Evolutionary conservation across 2,797 vertebrate genomes (phyloP), one percentile per base, ranked within the genome.

Genomic region (Melanotaenia nigrans): DNA sequence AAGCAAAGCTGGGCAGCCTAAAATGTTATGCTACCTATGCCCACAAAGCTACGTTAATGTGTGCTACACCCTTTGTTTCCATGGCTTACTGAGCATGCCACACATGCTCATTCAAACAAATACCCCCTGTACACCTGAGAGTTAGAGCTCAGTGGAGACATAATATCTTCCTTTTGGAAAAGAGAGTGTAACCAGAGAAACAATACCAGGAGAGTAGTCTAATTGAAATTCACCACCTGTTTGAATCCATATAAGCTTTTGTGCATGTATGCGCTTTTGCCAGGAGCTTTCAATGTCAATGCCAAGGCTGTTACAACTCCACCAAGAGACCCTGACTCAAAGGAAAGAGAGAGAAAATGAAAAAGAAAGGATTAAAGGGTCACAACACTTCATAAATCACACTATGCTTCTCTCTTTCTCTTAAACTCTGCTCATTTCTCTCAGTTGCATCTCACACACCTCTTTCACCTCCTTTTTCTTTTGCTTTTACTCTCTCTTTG

Each of bases 201-300:
- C 71, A 79, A 76, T 66, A 68, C 85, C 82, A 72, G 36, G 65
- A 77, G 75, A 62, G 61, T 65, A 59, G 45, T 67, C 78, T 90
- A 88, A 91, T 90, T 89, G 87, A 92, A 90, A 93, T 88, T 86
- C 85, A 88, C 89, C 88, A 90, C 87, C 90, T 88, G 90, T 87
- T 79, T 81, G 83, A 79, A 83, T 70, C 53, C 69, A 68, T 67
- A 64, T 76, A 69, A 2, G 66, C 7, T 12, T 36, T 32, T 51
- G 25, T 61, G 30, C 18, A 10, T 38, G 49, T 55, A 49, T 20
- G 55, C 20, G 12, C 59, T 86, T 65, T 66, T 68, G 90, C 87
- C 86, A 90, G 87, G 58, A 83, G 84, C 78, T 81, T 85, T 91
- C 63, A 73, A 32, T 78, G 59, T 89, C 81, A 87, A 72, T 83